Evolutionary conservation across 2,888 invertebrate species (phyloP), one percentile per base, ranked within the genome.

Genomic region (Eupithecia insigniata): DNA sequence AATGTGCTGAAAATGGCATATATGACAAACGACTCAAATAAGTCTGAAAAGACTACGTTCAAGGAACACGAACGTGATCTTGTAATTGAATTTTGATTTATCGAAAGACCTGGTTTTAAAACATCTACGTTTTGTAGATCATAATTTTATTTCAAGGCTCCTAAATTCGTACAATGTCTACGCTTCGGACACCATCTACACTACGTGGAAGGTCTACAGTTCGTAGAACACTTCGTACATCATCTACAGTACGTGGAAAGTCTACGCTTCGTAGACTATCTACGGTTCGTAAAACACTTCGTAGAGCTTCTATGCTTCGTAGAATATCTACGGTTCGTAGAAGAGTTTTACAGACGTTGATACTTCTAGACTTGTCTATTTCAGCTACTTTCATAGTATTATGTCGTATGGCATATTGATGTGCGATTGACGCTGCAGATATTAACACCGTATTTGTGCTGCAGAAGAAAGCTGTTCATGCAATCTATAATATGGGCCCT

Each of bases 1-100:
- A 60, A 30, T 60, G 60, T 60, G 28, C 65, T 65, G 39, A 18
- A 26, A 65, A 65, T 34, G 36, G 34, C 65, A 39, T 65, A 65
- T 22, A 64, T 34, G 34, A 65, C 22, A 43, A 65, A 43, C 18
- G 34, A 8, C 34, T 36, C 16, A 32, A 43, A 65, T 39, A 65
- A 65, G 22, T 65, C 26, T 65, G 7, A 16, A 65, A 34, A 26
- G 32, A 32, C 22, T 14, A 64, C 39, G 26, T 65, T 65, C 36
- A 22, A 36, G 30, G 22, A 55, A 55, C 26, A 55, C 14, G 55
- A 55, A 55, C 26, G 26, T 55, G 55, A 14, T 55, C 55, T 55
- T 55, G 55, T 55, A 55, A 55, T 55, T 55, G 55, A 55, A 55
- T 55, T 55, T 55, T 55, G 51, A 51, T 60, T n/a, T 32, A 66